Base-by-base conservation (phyloP, 2,888 invertebrate genomes). In the Oscheius myriophilus region DNA sequence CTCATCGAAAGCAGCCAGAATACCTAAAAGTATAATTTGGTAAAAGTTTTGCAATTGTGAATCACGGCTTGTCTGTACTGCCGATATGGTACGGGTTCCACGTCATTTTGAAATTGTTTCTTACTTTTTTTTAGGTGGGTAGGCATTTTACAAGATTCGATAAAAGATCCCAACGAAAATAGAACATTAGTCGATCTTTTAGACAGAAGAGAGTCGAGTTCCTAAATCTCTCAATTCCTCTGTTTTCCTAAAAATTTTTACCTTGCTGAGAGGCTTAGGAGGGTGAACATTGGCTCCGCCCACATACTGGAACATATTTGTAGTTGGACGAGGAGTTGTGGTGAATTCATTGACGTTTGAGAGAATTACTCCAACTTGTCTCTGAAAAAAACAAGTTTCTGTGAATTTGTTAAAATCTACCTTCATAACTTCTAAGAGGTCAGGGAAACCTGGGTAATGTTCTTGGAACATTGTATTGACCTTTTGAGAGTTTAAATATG, bases 281-380 rank as follows among this genome's bases (percentile, higher is more conserved):
- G 26, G 39, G 14, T 57, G 41, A 12, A 64, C 43, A 49, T 55
- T 57, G 6, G 57, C 23, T 12, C 66, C 66, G 7, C 66, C 66
- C 14, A 66, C 46, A 26, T 46, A 57, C 45, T 66, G 66, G 3
- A 57, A 45, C 66, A 66, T 66, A 41, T 49, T 66, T 18, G 66
- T 51, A 14, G 9, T 57, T 2, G 46, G 66, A 9, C 66, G 55
- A 11, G 66, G 57, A 16, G 66, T 42, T 18, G 57, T 46, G 16
- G 66, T 57, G 46, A 66, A 66, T 57, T 66, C 66, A 9, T 66
- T 66, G 9, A 43, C 45, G 23, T 66, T 66, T 3, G 43, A 21
- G 14, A 66, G 23, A 18, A 66, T 23, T 21, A 66, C 46, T 11
- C 45, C 66, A 12, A 43, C 33, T 46, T 57, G 45, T 49, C 45